Base-by-base conservation (phyloP, 2,888 invertebrate genomes). In the Antheraea yamamai region DNA sequence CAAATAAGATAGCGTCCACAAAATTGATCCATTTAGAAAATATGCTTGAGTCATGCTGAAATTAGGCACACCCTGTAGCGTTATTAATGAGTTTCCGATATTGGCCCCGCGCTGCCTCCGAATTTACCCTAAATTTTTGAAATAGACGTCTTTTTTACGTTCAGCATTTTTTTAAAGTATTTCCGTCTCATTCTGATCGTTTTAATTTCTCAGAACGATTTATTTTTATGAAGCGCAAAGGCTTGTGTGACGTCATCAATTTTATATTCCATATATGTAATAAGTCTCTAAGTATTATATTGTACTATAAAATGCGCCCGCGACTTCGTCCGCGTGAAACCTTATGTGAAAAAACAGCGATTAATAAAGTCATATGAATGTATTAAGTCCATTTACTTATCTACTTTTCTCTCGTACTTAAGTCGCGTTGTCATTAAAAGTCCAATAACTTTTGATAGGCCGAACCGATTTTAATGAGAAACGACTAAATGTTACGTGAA, bases 21-120 rank as follows among this genome's bases (percentile, higher is more conserved):
- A 86, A 88, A 88, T 84, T 84, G 84, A 87, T 89, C 88, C 87
- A 86, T 88, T 88, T 86, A 83, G 83, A 84, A 89, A 89, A 89
- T 89, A 87, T 87, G 85, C 84, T 83, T 82, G 84, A 90, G 92
- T 92, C 91, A 92, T 85, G 90, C 80, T 85, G 87, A 88, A 92
- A 91, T 92, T 90, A 91, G 89, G 89, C 87, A 85, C 91, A 90
- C 87, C 85, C 90, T 91, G 90, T 90, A 91, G 88, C 89, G 83
- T 91, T 92, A 92, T 92, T 93, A 92, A 93, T 93, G 93, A 92
- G 87, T 93, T 92, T 92, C 91, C 92, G 88, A 93, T 93, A 93
- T 91, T 91, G 89, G 88, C 84, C 84, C 85, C 84, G 82, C 81
- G 83, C 82, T 79, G 83, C 83, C 81, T 83, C 83, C 84, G 84